Base-by-base conservation (phyloP, 2,113 vertebrate genomes). In the Thinocorus orbignyianus region DNA sequence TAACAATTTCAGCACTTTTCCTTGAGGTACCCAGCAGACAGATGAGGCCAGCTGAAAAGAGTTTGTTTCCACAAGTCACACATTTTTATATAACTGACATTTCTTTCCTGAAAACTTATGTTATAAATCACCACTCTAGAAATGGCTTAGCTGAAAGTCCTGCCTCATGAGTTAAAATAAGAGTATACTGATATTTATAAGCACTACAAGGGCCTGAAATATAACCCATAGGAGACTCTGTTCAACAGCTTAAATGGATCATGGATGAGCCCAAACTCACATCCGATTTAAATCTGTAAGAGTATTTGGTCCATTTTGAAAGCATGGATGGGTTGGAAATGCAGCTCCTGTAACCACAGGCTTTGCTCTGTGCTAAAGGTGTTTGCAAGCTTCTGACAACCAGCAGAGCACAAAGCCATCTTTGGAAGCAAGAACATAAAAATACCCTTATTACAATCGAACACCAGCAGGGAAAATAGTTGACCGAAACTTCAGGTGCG, bases 221-320 rank as follows among this genome's bases (percentile, higher is more conserved):
- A 68, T 17, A 71, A 81, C 44, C 49, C 90, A 88, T 11, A 73
- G 20, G n/a, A 12, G 35, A 54, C 10, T 35, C 58, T 48, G 28
- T 26, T 65, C 55, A 80, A 69, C 39, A 84, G 41, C 61, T 72
- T 61, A 41, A 64, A 1, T 13, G 39, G 72, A 65, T 88, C 55
- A 39, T 9, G 30, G 31, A 42, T 25, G 42, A 87, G 39, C 49
- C 51, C 88, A 81, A 68, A 69, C 31, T 61, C 6, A 11, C 39
- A n/a, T 54, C 52, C 48, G 26, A 30, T 39, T 68, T 62, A 93
- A 96, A 81, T 52, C 71, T 1, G 0, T 78, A 54, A 28, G 84
- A 95, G 44, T 52, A 95, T 93, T 97, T 92, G 71, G 97, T 97
- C 84, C 90, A 76, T 66, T 96, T 93, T 78, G 84, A 84, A 93